Evolutionary conservation across 2,797 vertebrate genomes (phyloP), one percentile per base, ranked within the genome.

Genomic region (Tragopan temminckii): DNA sequence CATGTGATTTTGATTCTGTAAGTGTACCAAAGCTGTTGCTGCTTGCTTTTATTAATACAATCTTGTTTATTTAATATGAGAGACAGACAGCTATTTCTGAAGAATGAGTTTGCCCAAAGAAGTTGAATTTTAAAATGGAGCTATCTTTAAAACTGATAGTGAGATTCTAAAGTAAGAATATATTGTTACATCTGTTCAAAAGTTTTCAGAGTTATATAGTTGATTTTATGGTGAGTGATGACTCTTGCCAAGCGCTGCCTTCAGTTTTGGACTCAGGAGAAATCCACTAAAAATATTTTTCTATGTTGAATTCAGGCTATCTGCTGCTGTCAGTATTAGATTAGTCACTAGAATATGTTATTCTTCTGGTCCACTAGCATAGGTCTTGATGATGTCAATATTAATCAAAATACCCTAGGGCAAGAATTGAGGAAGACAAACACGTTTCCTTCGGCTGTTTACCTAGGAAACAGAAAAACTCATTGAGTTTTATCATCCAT

Each of bases 361-460:
- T 52, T 87, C 89, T 81, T 92, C 67, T 23, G 58, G 70, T 85
- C 92, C 72, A 63, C n/a, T 81, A 48, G 48, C 77, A 91, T 53
- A 66, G 57, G 33, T 19, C 43, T 91, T 69, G 78, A 53, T 80
- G 75, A 90, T 90, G 90, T 90, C 88, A 89, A 55, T 77, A 96
- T 88, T 95, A 93, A 97, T 95, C 91, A 95, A 88, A 94, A 90
- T 77, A 71, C 68, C 77, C 68, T 16, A 50, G 75, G 82, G 81
- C 66, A 86, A 68, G 45, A 80, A 62, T 36, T 64, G 53, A 85
- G 55, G 45, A 81, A 50, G 20, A 67, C 11, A 83, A 85, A 55
- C 69, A 95, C n/a, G 74, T 94, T 92, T 95, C 77, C 80, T 83
- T 85, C 66, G 70, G 42, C 74, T 92, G 58, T 91, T 95, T 95